phyloP scores from a whole-genome alignment of 2,113 vertebrate species.

The Gallinago undulata region DNA sequence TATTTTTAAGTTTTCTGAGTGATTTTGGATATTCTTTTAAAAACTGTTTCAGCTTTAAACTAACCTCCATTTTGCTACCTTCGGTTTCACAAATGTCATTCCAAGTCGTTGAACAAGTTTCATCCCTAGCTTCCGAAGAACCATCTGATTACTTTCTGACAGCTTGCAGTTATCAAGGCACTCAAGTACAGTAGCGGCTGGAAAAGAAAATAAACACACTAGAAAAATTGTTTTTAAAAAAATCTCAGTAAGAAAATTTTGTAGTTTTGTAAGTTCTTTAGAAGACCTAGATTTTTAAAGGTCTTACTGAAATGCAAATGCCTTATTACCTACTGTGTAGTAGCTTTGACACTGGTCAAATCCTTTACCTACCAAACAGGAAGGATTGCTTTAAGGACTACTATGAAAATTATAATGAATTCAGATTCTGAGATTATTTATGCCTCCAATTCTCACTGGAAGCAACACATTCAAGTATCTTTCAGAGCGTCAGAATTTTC shows the following conservation, averaged over 20 bases:
- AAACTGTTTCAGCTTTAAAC: background rate
- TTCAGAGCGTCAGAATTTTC: background rate
- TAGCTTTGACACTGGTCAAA: background rate
- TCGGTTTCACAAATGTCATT: slow-evolving; percentile 90
- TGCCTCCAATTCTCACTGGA: background rate
- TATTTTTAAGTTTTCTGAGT: background rate
- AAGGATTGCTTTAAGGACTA: background rate
- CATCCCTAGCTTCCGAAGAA: slow-evolving; percentile 86
- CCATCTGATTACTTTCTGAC: slow-evolving; percentile 83
- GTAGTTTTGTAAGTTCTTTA: background rate
- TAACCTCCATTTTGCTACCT: slow-evolving; percentile 92
- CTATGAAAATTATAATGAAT: background rate
- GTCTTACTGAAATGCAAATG: background rate
- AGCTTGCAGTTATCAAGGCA: slow-evolving; percentile 84
- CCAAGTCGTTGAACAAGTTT: slow-evolving; percentile 93
- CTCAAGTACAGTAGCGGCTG: slow-evolving; percentile 84
- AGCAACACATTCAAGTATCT: background rate
- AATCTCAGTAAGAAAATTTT: background rate
- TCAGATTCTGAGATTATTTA: background rate
- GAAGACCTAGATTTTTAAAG: background rate
- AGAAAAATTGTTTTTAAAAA: background rate
- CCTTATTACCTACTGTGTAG: background rate
- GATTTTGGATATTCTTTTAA: background rate
- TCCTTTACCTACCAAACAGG: background rate
- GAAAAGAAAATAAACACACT: background rate